Evolutionary conservation across 2,888 invertebrate genomes (phyloP), one percentile per base, ranked within the genome.

Genomic region (Argyresthia goedartella): DNA sequence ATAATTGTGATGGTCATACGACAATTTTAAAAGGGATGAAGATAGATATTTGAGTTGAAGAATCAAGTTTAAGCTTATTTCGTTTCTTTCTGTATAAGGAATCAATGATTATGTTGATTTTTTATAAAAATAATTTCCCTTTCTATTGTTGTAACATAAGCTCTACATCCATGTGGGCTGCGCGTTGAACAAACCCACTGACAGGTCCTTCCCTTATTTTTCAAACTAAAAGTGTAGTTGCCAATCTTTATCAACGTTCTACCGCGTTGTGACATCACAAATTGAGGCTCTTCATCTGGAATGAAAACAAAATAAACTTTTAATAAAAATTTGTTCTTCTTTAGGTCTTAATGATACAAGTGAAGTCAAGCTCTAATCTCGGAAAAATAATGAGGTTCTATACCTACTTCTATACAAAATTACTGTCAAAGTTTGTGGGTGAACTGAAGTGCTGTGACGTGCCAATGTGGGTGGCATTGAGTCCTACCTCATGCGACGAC

Each of bases 101-200:
- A 1, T 44, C 44, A 44, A 44, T 43, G 43, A n/a, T n/a, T 43
- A 46, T 46, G 46, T n/a, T 33, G 25, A 33, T 46, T 25, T 4
- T 25, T 4, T 46, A 46, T 16, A 6, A 8, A 1, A 25, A 25
- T 16, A n/a, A 46, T 46, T 14, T 56, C 35, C n/a, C 62, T 57
- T 36, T 56, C 63, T 1, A 60, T 41, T 0, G 71, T 25, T 64
- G 2, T 55, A 57, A 15, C 51, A 4, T 56, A 53, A 0, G 66
- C 67, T 4, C 49, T 54, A 49, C 70, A 70, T 1, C 62, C 60
- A 13, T 54, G 57, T 15, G 52, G 52, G 14, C 60, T 56, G 33
- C 66, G 64, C 0, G 63, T 65, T 0, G 66, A 63, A 53, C 69
- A 66, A 0, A 54, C 51, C 67, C 68, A 66, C 48, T 60, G 56